Base-by-base conservation (phyloP, 2,797 vertebrate species). In the Tiaroga cobitis region DNA sequence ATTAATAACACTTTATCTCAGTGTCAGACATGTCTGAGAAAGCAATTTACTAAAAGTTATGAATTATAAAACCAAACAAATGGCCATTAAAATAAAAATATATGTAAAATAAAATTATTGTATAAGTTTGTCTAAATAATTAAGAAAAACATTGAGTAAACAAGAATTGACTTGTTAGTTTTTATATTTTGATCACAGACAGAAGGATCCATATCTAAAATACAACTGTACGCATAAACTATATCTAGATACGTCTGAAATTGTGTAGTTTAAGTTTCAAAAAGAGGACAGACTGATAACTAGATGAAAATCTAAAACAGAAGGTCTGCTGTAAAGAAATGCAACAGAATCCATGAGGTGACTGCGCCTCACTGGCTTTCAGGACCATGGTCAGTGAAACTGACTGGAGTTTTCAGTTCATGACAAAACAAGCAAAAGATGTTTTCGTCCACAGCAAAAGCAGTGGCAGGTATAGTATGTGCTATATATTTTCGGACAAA, bases 271-370 rank as follows among this genome's bases (percentile, higher is more conserved):
- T 34, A 24, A 3, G 4, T 24, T 21, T n/a, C 7, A 41, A 34
- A 5, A 10, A 0, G 19, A n/a, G 1, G 5, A n/a, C 1, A 34
- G 19, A 24, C 0, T 0, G 13, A 4, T 16, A 54, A n/a, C n/a
- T n/a, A 8, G 32, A 1, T 8, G 0, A 77, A 37, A 19, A n/a
- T 70, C 2, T 32, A 0, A 51, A 37, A 51, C 2, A 24, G 6
- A 34, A 15, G 9, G 2, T 24, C 3, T 59, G 29, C 32, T 19
- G 6, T 15, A 56, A 77, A 24, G 9, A 54, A 9, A 37, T 8
- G 21, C 5, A 41, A 0, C 9, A 68, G 19, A 68, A 68, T 37
- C 21, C 1, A 51, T 5, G 16, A 49, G 0, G 46, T 24, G 54
- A 34, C 10, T 0, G 21, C 4, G 4, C 41, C 41, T 43, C 3